These are phyloP conservation scores for Tragelaphus scriptus DNA, from an alignment of 2,113 vertebrate species.

Conservation along the genomic window DNA sequence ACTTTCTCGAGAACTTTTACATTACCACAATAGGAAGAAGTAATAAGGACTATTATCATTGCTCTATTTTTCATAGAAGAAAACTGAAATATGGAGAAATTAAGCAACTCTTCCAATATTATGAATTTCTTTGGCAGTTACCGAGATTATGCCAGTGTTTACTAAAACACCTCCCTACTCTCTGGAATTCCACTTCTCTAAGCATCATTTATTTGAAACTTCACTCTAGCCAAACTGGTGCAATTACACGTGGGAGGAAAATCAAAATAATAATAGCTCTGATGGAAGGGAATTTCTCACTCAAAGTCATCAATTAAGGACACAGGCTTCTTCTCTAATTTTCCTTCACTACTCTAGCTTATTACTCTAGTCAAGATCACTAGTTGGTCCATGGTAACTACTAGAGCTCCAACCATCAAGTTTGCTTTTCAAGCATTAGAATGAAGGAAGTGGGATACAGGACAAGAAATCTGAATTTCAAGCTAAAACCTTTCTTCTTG, in stretches of 20 bases:
- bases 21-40: neutral
- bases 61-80: neutral
- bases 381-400: neutral
- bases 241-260: neutral
- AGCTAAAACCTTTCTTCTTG: neutral
- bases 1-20: neutral
- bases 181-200: neutral
- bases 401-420: neutral
- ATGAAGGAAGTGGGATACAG: neutral
- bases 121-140: neutral
- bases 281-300: neutral
- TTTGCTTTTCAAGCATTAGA: neutral
- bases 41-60: neutral
- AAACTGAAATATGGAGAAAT: neutral
- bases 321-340: fast-evolving
- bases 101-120: neutral
- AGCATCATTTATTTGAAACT: neutral
- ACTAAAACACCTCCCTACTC: neutral
- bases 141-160: neutral
- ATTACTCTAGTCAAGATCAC: neutral
- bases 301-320: neutral
- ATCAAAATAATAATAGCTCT: neutral
- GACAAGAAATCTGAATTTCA: neutral
- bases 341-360: neutral
- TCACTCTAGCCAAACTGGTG: neutral